Evolutionary conservation across 2,113 vertebrate genomes (phyloP), one percentile per base, ranked within the genome.

Genomic region (Malurus alboscapulatus): DNA sequence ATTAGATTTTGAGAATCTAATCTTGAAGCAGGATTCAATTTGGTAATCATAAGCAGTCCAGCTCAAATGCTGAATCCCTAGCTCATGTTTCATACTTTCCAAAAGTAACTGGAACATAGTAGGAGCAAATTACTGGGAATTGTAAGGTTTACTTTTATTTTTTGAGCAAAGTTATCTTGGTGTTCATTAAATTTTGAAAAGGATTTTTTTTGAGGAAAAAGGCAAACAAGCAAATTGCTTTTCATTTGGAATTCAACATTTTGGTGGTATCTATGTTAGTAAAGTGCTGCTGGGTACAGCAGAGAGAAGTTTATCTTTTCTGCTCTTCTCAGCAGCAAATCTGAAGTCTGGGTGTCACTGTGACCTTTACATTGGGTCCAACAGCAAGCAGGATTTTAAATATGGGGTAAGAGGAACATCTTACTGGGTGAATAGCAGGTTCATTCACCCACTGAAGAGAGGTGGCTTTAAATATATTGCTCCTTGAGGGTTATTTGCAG

Each of bases 251-350:
- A 22, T 16, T 65, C 47, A 10, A 1, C 14, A 13, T 32, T 77
- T 29, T 84, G 26, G 4, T 57, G 26, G 6, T 47, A 10, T 34
- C 42, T 74, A 0, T 44, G 2, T 30, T 9, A 32, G 36, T 32
- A 66, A 50, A 0, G 0, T n/a, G 22, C 11, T 54, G 2, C 29
- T 44, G 20, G 11, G 8, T 69, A 14, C 14, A 71, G 9, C 25
- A 42, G 34, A 55, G 36, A 34, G 17, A 44, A 6, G 2, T 58
- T 74, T 67, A 14, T 36, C 16, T 76, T 81, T 15, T 21, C 34
- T 66, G 25, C 10, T 55, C 16, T 54, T 81, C 17, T 42, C 29
- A 81, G n/a, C 25, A 67, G 26, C 32, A 76, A 54, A 84, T 66
- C 29, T 47, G 26, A 76, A 54, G 80, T 66, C 29, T 47, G 26